Conservation (phyloP, 53 echinoderm and acorn worm genomes). For the Echinometra lucunter region DNA sequence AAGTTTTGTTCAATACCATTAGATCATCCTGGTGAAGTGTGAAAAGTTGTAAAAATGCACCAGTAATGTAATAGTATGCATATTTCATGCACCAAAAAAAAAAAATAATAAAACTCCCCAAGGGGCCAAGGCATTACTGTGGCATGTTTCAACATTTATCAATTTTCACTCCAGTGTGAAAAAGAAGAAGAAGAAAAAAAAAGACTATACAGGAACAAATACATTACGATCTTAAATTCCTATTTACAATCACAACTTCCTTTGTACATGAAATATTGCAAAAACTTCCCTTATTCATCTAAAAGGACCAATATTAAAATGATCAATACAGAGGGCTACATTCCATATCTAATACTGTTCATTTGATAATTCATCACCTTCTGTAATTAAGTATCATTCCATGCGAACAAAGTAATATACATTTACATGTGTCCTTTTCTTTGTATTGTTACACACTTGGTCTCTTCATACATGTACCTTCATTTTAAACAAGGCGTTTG, state of each 20-base stretch:
- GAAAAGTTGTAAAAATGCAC: slow-evolving; percentile 29
- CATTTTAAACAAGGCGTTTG: no score
- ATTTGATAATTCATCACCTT: not conserved
- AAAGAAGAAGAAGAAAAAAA: no score
- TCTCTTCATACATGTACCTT: not conserved
- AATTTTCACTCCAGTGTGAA: not conserved
- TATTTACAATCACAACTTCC: not conserved
- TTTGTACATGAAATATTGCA: slow-evolving; percentile 44
- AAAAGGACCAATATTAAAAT: not conserved
- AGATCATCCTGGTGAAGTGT: not conserved
- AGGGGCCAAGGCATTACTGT: not conserved
- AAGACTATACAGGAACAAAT: not conserved
- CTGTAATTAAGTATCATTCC: not conserved
- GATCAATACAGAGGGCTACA: no score
- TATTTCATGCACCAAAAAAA: not conserved
- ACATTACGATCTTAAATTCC: not conserved
- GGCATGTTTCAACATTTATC: not conserved
- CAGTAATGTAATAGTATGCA: not conserved
- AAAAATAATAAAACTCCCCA: no score
- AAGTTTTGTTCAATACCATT: not conserved
- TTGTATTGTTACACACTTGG: not conserved
- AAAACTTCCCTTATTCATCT: not conserved
- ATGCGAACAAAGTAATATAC: not conserved
- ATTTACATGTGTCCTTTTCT: not conserved
- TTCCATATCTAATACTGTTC: not conserved